phyloP scores from a whole-genome alignment of 2,113 vertebrate genomes.

The Odontesthes bonariensis region DNA sequence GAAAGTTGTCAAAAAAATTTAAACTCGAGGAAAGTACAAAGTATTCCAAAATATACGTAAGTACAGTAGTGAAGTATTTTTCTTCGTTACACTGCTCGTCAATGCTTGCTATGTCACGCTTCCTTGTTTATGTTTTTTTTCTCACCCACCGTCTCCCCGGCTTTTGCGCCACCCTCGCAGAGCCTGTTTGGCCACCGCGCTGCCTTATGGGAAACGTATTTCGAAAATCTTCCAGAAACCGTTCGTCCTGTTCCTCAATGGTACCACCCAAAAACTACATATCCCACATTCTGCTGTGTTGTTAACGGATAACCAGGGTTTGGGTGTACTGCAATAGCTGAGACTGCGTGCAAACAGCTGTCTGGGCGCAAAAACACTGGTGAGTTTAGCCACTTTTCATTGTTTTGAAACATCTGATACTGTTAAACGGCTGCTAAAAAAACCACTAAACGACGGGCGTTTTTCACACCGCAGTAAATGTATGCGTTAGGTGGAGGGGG shows the following conservation, averaged over 20 bases:
- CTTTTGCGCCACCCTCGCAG: slow-evolving; percentile 10
- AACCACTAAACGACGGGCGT: not conserved
- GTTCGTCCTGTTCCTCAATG: accelerated
- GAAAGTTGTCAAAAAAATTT: no score
- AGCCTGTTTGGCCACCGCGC: slow-evolving; percentile 14
- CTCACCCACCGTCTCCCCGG: not conserved
- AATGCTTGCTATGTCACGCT: slow-evolving; percentile 35
- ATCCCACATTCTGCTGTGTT: slow-evolving; percentile 36
- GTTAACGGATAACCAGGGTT: slow-evolving; percentile 23
- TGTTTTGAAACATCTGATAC: not conserved
- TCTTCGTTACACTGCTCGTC: no score
- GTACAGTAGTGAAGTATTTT: no score
- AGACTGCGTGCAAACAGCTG: slow-evolving; percentile 43
- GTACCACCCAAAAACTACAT: slow-evolving; percentile 45
- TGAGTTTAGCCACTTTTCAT: not conserved
- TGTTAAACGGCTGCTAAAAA: not conserved
- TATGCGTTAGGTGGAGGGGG: not conserved
- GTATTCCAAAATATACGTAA: no score
- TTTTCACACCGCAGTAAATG: not conserved
- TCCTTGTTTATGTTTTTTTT: slow-evolving; percentile 64
- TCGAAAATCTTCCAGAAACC: not conserved
- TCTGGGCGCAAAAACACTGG: slow-evolving; percentile 15
- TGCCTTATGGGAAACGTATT: slow-evolving; percentile 47
- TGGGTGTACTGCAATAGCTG: slow-evolving; percentile 40
- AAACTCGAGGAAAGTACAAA: no score